phyloP scores from a whole-genome alignment of 2,113 vertebrate genomes.

The Python bivittatus region DNA sequence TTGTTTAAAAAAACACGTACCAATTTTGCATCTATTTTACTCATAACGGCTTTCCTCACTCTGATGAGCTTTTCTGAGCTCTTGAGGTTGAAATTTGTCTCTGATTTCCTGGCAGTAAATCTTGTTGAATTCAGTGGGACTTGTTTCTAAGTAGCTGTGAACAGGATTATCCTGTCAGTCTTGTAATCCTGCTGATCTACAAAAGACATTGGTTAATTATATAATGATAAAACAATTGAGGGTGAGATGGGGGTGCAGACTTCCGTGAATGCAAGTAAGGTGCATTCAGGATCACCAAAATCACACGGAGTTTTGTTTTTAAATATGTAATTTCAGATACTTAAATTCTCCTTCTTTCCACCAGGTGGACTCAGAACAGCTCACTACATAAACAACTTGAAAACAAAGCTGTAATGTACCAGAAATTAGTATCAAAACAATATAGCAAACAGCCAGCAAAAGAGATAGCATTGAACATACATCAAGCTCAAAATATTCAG shows the following conservation, averaged over 20 bases:
- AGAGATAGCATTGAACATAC: background rate
- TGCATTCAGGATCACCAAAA: background rate
- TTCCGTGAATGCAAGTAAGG: rapidly evolving
- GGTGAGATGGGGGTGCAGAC: background rate
- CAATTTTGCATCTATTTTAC: background rate
- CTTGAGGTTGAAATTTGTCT: background rate
- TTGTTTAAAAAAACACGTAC: background rate
- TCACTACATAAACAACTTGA: background rate
- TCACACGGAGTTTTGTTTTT: background rate
- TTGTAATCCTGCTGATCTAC: background rate
- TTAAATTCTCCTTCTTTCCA: background rate
- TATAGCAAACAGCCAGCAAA: background rate
- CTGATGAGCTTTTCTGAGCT: background rate
- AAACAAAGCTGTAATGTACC: background rate
- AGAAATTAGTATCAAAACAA: no score
- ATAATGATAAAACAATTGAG: background rate
- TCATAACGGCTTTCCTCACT: background rate
- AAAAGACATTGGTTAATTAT: background rate
- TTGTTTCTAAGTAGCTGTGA: background rate
- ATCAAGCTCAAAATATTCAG: background rate
- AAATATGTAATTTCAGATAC: background rate
- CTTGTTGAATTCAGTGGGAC: background rate
- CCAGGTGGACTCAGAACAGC: background rate
- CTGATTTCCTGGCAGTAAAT: background rate
- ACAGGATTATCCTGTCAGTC: background rate